Base-by-base conservation (phyloP, 2,113 vertebrate species). In the Pyrgilauda ruficollis region DNA sequence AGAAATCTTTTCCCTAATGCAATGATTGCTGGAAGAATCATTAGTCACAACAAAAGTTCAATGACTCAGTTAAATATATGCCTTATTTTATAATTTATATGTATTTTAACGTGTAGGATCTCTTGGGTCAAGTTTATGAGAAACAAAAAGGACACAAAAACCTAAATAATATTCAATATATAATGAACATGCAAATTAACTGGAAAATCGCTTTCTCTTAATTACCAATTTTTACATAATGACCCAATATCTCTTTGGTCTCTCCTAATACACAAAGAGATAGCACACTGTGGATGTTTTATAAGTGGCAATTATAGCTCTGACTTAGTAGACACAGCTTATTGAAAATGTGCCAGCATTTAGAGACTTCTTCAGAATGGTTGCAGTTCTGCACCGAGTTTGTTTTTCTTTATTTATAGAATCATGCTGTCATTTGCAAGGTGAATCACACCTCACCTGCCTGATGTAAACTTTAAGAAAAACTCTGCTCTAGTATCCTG, bases 211-310 rank as follows among this genome's bases (percentile, higher is more conserved):
- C 44, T 97, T 91, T 70, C 59, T 88, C 63, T 96, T 97, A 97
- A 97, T 97, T 96, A 93, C 72, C 72, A 93, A 85, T 94, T 95
- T 98, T 97, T 97, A 87, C 91, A 95, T 97, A 98, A 98, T 95
- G 73, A 92, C 50, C 79, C 64, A 92, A 64, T 76, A 96, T 95
- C 85, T 97, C 75, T 97, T 96, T 80, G 74, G 90, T 96, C 43
- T 87, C 44, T 95, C 91, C 75, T 94, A 96, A 91, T 78, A 91
- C 66, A 87, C 11, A 41, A 70, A 84, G 77, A 96, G 91, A 92
- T 55, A 92, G 69, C 59, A 90, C 84, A 94, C 27, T 79, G 77
- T 81, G 75, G 92, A 94, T 86, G 64, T 94, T 96, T 68, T 84
- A 93, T 96, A 97, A 97, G 63, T 96, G 93, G 66, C 73, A 98